phyloP scores from a whole-genome alignment of 2,113 vertebrate genomes.

The Hirundichthys speculiger region DNA sequence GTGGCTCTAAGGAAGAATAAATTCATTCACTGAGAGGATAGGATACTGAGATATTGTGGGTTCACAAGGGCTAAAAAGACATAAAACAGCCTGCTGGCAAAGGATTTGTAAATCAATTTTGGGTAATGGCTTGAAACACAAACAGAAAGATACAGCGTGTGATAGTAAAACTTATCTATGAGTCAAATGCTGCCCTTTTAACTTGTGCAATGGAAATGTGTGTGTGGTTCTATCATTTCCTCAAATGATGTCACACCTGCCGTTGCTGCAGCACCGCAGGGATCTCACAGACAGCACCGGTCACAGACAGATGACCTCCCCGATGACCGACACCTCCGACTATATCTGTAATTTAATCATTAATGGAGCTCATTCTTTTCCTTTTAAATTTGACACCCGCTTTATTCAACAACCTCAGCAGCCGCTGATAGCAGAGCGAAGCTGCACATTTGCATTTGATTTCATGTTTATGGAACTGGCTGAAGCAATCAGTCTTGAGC shows the following conservation, averaged over 20 bases:
- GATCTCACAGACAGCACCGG: conserved; percentile 28
- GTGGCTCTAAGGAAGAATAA: conserved; percentile 22
- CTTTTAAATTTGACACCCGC: conserved; percentile 17
- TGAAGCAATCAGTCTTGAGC: conserved; percentile 43
- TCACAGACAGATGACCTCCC: conserved; percentile 55
- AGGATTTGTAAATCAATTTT: conserved; percentile 67
- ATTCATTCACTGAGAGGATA: conserved; percentile 31
- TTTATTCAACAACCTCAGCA: conserved; percentile 39
- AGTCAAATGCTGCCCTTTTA: conserved; percentile 58
- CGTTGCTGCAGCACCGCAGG: conserved; percentile 20
- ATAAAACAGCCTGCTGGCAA: conserved; percentile 57
- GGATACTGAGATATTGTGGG: conserved; percentile 41
- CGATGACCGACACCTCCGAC: conserved; percentile 45
- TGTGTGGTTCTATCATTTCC: conserved; percentile 33
- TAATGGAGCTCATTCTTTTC: conserved; percentile 17
- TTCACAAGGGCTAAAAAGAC: conserved; percentile 57
- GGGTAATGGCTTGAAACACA: conserved; percentile 50
- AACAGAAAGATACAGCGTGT: conserved; percentile 19
- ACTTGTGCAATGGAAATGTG: conserved; percentile 38
- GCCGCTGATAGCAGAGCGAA: conserved; percentile 3
- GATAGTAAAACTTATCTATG: conserved; percentile 64
- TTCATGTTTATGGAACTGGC: conserved; percentile 18
- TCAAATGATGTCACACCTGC: conserved; percentile 61
- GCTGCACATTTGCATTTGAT: conserved; percentile 16
- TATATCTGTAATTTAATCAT: conserved; percentile 41